These are phyloP conservation scores for Gordius sp. DNA, from an alignment of 2,888 invertebrate species.

Conservation along the genomic window DNA sequence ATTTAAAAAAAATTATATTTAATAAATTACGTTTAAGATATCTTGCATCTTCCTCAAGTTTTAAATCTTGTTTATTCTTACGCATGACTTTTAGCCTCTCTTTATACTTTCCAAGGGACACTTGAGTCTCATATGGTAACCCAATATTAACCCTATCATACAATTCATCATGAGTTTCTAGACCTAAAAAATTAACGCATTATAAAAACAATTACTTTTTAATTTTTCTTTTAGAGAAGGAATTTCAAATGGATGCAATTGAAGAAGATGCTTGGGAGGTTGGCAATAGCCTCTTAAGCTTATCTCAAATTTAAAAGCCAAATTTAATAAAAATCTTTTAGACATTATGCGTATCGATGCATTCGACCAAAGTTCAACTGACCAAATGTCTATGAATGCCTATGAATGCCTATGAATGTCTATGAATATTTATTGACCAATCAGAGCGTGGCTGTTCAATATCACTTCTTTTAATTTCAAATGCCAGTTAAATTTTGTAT, in stretches of 20 bases:
- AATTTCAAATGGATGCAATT: neutral
- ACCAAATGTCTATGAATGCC: too few relatives aligned
- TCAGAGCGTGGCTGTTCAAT: too few relatives aligned
- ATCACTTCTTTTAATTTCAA: too few relatives aligned
- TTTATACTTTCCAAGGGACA: neutral
- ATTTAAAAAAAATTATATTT: neutral
- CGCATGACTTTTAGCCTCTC: neutral
- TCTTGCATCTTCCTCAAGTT: neutral
- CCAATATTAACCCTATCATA: slow-evolving; percentile 1
- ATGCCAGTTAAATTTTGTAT: too few relatives aligned
- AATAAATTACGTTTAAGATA: neutral
- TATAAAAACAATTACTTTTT: neutral
- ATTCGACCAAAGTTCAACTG: too few relatives aligned
- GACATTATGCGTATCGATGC: too few relatives aligned
- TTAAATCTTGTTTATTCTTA: neutral
- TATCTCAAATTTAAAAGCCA: too few relatives aligned
- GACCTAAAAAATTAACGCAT: neutral
- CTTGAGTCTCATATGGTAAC: neutral
- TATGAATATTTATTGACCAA: too few relatives aligned
- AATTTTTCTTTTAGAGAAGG: neutral
- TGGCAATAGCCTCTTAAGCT: too few relatives aligned
- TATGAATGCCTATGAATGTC: too few relatives aligned
- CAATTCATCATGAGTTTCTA: neutral
- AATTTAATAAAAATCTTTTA: too few relatives aligned
- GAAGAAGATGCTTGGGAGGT: neutral